Conservation (phyloP, 2,113 vertebrate species). For the Pyxicephalus adspersus region DNA sequence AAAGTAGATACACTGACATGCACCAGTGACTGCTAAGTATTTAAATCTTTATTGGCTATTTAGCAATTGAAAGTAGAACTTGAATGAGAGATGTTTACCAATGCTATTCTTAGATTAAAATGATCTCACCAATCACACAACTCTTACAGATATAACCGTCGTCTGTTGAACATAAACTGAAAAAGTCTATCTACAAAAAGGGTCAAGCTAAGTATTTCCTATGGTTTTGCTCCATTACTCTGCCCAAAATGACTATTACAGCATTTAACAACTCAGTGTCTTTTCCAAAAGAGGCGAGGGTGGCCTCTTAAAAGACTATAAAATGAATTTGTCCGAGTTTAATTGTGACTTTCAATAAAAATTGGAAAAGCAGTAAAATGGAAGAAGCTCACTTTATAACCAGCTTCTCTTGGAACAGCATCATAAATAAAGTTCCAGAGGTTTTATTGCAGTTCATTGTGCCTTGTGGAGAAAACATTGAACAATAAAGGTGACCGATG, state of each 20-base stretch:
- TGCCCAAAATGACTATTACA: constrained; percentile 41
- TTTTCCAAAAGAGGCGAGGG: constrained; percentile 14
- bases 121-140: not conserved
- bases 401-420: constrained; percentile 60
- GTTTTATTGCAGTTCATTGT: constrained; percentile 58
- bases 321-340: constrained; percentile 60
- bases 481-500: constrained; percentile 58
- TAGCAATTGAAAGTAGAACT: not conserved
- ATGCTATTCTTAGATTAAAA: not conserved
- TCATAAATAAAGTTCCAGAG: constrained; percentile 64
- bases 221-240: constrained; percentile 38
- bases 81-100: not conserved
- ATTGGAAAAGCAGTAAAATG: constrained; percentile 69
- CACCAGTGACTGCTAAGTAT: not conserved
- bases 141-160: constrained; percentile 1
- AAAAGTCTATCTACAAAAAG: constrained; percentile 11
- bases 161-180: constrained; percentile 1
- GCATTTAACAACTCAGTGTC: not conserved
- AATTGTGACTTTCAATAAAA: constrained; percentile 63
- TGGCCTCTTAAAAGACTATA: constrained; percentile 56
- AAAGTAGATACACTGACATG: not conserved
- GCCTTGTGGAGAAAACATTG: constrained; percentile 59
- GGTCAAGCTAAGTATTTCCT: constrained; percentile 23
- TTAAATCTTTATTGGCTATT: not conserved
- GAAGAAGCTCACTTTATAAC: constrained; percentile 59